A percentile compares a stretch with the other conserved stretches of the same genome.
phyloP scores from a whole-genome alignment of 2,797 vertebrate genomes.

The Buceros bicornis region DNA sequence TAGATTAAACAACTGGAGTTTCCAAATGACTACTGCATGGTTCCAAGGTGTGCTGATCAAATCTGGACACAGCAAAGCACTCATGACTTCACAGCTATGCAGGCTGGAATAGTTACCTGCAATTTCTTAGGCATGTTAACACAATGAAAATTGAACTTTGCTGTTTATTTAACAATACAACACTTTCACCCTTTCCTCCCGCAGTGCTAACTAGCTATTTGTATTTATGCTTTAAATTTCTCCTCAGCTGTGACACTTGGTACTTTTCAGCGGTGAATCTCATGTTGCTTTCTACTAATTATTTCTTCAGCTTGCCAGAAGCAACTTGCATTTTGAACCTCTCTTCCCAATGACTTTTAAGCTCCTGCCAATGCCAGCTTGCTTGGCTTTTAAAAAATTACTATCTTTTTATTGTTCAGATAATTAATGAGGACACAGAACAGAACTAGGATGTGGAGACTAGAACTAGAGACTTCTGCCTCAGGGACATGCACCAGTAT shows the following conservation, averaged over 20 bases:
- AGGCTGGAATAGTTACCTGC: background rate
- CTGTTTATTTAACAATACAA: background rate
- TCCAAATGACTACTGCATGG: fast-evolving
- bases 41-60: background rate
- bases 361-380: background rate
- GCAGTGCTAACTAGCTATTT: background rate
- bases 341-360: background rate
- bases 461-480: background rate
- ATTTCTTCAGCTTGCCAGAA: background rate
- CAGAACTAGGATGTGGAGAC: background rate
- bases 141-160: background rate
- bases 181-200: background rate
- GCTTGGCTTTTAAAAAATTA: background rate
- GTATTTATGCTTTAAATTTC: background rate
- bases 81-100: background rate
- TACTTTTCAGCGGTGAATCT: background rate
- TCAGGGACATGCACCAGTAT: background rate
- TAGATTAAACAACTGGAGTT: background rate
- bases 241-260: background rate
- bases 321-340: background rate
- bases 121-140: background rate
- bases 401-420: background rate
- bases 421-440: background rate
- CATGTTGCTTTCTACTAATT: background rate
- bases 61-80: background rate